Base-by-base conservation (phyloP, 2,113 vertebrate genomes). In the Cyanistes caeruleus region DNA sequence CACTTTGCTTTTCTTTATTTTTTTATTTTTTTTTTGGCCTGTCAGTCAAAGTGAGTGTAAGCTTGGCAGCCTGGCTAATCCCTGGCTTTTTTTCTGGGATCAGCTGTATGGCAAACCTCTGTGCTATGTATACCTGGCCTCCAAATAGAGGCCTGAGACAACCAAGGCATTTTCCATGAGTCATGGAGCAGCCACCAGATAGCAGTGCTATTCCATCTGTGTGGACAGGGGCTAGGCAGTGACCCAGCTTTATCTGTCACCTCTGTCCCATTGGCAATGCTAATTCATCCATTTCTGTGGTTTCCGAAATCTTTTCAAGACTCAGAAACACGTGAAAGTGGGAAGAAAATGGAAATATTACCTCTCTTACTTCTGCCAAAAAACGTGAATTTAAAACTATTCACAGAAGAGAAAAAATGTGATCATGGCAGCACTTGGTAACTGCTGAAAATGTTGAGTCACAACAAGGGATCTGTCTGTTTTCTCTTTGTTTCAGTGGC, bases 181-280 rank as follows among this genome's bases (percentile, higher is more conserved):
- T 96, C 96, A 96, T 87, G 60, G 80, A 95, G 74, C 73, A 92
- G 88, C 93, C 93, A 94, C 33, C 96, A 96, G 96, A 97, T 95
- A 96, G 95, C 90, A 96, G 87, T 96, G 73, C 95, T 96, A 94
- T 95, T 92, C 95, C 95, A 90, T 92, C 24, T 84, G 60, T 93
- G 74, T 2, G 2, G 30, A 30, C 31, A 28, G 35, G 53, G 64
- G 43, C 59, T 75, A 14, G 8, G 2, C 3, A 1, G n/a, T 31
- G 63, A 63, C 76, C 68, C 64, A 81, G 83, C 62, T 84, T 83
- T 60, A 48, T 55, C 69, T 64, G 76, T 69, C 73, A 21, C 76
- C 60, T 64, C 74, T 74, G 73, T 58, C 80, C 69, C 65, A 41
- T 87, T 87, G 65, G 84, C 56, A 81, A 3, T 49, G 44, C 60